Evolutionary conservation across 2,113 vertebrate genomes (phyloP).

Genomic region (Indri indri): DNA sequence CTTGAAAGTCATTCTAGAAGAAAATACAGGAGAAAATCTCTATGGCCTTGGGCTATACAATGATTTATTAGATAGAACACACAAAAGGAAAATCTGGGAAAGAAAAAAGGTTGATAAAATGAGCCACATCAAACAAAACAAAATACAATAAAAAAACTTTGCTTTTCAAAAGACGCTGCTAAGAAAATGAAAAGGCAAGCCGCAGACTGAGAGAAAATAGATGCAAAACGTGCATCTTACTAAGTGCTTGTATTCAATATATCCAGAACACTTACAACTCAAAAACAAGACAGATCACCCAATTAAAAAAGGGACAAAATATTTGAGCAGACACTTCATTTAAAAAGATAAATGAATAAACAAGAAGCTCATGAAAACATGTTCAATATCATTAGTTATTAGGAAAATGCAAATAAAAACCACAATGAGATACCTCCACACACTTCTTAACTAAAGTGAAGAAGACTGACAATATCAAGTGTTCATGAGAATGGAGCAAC

Average conservation of each 20-base stretch:
- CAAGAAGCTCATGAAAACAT: background rate
- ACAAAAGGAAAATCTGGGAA: background rate
- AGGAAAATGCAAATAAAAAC: background rate
- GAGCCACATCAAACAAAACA: background rate
- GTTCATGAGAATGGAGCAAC: background rate
- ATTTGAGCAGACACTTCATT: background rate
- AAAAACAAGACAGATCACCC: background rate
- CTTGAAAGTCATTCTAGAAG: background rate
- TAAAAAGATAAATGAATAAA: constrained; percentile 7
- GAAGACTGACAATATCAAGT: background rate
- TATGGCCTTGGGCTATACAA: background rate
- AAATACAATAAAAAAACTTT: background rate
- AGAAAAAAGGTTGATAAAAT: background rate
- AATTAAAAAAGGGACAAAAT: background rate
- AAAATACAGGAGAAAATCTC: constrained; percentile 22
- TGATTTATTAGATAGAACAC: background rate
- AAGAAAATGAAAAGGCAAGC: constrained; percentile 37
- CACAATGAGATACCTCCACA: background rate
- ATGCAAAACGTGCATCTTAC: background rate
- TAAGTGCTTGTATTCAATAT: background rate
- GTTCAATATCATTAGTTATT: background rate
- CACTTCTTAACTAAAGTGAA: background rate
- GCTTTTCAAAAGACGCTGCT: background rate
- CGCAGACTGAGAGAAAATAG: background rate
- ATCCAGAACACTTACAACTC: background rate